Percentiles rank a stretch among this genome's conserved stretches.
These are phyloP conservation scores for Ichneumoninae sp. DNA, from an alignment of 2,888 invertebrate genomes.

Conservation along the genomic window DNA sequence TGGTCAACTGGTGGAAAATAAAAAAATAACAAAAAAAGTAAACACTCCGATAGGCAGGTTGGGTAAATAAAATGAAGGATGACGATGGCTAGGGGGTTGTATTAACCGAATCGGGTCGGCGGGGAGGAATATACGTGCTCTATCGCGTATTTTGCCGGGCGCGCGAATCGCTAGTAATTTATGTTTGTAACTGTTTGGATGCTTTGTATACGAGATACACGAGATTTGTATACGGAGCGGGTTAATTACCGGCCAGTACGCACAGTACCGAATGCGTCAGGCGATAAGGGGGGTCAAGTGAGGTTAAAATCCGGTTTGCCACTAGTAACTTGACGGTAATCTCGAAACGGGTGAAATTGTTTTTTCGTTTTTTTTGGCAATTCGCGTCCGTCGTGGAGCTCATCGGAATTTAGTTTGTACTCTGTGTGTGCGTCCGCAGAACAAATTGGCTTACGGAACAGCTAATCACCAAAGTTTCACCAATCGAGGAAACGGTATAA, in stretches of 20 bases:
- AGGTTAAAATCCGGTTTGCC: conserved; percentile 67
- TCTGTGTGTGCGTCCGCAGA: conserved; percentile 16
- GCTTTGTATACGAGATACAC: conserved; percentile 58
- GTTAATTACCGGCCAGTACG: background rate
- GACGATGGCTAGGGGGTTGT: conserved; percentile 29
- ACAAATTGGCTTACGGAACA: conserved; percentile 54
- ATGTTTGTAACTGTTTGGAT: conserved; percentile 58
- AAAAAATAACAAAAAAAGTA: background rate
- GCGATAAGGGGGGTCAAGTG: conserved; percentile 71
- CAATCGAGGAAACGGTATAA: conserved; percentile 66
- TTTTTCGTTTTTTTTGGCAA: background rate
- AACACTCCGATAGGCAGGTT: background rate
- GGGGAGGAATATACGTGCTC: conserved; percentile 67
- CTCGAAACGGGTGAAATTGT: background rate
- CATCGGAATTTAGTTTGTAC: background rate
- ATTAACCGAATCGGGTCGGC: conserved; percentile 22
- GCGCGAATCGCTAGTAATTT: conserved; percentile 76
- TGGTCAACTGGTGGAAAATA: no score
- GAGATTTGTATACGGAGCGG: conserved; percentile 20
- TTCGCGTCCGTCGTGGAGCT: background rate
- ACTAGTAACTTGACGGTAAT: background rate
- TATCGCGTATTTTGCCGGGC: conserved; percentile 71
- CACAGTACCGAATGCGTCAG: conserved; percentile 24
- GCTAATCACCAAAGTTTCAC: conserved; percentile 66
- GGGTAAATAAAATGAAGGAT: conserved; percentile 2